Evolutionary conservation across 2,113 vertebrate species (phyloP).

Genomic region (Tinamus guttatus): DNA sequence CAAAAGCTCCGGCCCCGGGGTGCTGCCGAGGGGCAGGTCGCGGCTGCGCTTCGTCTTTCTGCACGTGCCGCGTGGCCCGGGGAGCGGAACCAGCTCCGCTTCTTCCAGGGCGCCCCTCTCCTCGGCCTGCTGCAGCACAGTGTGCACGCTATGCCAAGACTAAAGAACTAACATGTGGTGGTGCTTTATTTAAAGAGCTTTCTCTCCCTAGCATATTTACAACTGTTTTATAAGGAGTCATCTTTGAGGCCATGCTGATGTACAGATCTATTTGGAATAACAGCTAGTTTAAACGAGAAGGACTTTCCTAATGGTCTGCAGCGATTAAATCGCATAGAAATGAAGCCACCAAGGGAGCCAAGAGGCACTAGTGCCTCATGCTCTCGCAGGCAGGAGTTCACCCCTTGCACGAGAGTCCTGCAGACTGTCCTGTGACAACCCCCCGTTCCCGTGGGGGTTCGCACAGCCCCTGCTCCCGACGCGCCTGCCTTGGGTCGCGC

Average conservation of each 20-base stretch:
- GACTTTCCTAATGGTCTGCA: neutral
- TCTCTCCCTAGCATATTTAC: neutral
- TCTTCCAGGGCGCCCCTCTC: neutral
- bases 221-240: neutral
- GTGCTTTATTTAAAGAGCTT: neutral
- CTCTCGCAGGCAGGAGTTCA: neutral
- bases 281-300: neutral
- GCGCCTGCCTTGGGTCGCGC: neutral
- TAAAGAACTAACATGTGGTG: neutral
- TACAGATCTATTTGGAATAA: neutral
- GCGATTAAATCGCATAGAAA: neutral
- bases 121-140: neutral
- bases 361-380: neutral
- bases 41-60: neutral
- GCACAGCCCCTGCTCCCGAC: rapidly evolving
- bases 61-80: neutral
- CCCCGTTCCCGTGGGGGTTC: rapidly evolving
- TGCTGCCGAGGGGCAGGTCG: neutral
- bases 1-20: neutral
- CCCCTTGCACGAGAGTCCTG: neutral
- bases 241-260: neutral
- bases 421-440: neutral
- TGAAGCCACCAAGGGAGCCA: neutral
- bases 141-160: neutral
- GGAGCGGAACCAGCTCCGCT: neutral